A percentile compares a stretch with the other conserved stretches of the same genome.
phyloP scores from a whole-genome alignment of 2,113 vertebrate species.

The Hydropotes inermis region DNA sequence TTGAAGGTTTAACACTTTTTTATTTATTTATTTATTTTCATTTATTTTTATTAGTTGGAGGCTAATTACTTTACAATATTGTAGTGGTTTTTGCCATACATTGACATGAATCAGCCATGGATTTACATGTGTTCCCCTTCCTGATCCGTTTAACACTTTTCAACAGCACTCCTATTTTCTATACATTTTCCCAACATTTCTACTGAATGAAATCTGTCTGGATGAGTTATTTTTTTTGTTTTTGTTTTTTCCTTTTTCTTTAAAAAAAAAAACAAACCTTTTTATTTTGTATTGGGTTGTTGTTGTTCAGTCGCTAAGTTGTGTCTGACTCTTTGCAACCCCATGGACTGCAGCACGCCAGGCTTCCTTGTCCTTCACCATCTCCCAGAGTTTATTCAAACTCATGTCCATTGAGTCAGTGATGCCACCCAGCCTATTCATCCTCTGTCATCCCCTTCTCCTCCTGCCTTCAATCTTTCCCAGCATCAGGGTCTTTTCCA shows the following conservation, averaged over 20 bases:
- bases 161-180: background rate
- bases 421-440: background rate
- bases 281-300: background rate
- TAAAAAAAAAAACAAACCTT: background rate
- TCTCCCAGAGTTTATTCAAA: background rate
- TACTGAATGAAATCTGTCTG: background rate
- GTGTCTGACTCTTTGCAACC: background rate
- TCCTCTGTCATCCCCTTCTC: background rate
- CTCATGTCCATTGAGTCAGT: background rate
- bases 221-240: background rate
- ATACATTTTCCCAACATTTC: background rate
- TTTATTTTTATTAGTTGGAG: too few relatives aligned
- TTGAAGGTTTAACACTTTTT: background rate
- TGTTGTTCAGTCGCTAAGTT: background rate
- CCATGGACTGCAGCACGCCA: background rate
- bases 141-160: background rate
- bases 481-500: background rate
- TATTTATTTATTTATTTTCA: background rate
- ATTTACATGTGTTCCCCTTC: too few relatives aligned
- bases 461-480: background rate
- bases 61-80: too few relatives aligned
- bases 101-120: too few relatives aligned
- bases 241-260: too few relatives aligned
- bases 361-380: background rate
- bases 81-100: too few relatives aligned